phyloP scores from a whole-genome alignment of 2,888 invertebrate species.

The Criorhina ranunculi region DNA sequence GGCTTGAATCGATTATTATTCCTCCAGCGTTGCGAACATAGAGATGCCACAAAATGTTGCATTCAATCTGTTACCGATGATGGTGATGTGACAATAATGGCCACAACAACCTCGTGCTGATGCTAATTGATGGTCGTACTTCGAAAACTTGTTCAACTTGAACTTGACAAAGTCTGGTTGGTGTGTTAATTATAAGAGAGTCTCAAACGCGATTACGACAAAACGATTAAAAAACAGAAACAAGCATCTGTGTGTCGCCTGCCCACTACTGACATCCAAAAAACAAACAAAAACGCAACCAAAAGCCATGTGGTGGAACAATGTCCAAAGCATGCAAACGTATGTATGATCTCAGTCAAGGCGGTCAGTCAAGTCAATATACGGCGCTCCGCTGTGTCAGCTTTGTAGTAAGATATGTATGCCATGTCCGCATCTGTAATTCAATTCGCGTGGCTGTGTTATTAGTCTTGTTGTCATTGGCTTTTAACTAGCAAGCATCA shows the following conservation, averaged over 20 bases:
- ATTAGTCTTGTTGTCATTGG: constrained; percentile 34
- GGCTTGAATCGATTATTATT: constrained; percentile 62
- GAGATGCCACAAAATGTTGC: constrained; percentile 36
- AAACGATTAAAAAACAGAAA: constrained; percentile 52
- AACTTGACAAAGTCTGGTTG: constrained; percentile 64
- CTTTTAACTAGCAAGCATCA: constrained; percentile 36
- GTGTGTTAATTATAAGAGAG: constrained; percentile 56
- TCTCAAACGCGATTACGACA: constrained; percentile 42
- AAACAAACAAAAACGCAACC: constrained; percentile 1
- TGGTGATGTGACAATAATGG: constrained; percentile 54
- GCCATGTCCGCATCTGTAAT: constrained; percentile 28
- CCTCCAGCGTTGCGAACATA: constrained; percentile 28
- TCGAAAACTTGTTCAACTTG: constrained; percentile 67
- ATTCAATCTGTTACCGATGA: constrained; percentile 35
- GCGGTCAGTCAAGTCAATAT: not conserved
- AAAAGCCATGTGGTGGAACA: constrained; percentile 8
- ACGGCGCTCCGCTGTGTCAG: constrained; percentile 23
- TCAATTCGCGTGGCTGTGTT: constrained; percentile 36
- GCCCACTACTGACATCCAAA: not conserved
- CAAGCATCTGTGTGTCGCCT: not conserved
- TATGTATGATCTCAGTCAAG: not conserved
- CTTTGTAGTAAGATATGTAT: constrained; percentile 7
- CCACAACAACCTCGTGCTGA: constrained; percentile 43
- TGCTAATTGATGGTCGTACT: constrained; percentile 39
- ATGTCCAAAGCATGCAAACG: not conserved